Conservation (phyloP, 1,140 invertebrate species). For the Hylaeus anthracinus region DNA sequence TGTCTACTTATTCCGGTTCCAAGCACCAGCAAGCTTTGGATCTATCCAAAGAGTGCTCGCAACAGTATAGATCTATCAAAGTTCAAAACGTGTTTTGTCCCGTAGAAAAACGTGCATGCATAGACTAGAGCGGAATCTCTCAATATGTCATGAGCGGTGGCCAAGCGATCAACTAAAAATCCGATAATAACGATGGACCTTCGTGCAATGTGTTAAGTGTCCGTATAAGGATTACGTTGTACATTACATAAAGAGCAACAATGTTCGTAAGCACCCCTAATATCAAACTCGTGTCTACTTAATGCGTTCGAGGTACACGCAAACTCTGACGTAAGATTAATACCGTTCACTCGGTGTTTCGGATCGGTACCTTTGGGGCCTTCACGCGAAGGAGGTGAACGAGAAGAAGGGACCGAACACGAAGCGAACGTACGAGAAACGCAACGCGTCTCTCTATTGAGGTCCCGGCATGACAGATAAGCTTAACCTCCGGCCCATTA, state of each 20-base stretch:
- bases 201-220: not conserved
- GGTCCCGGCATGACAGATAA: conserved; percentile 73
- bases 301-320: conserved; percentile 51
- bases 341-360: conserved; percentile 57
- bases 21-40: too few relatives aligned
- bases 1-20: too few relatives aligned
- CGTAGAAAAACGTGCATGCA: too few relatives aligned
- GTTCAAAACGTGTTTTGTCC: too few relatives aligned
- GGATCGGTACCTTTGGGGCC: conserved; percentile 44
- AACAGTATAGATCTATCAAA: too few relatives aligned
- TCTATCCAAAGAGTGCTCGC: too few relatives aligned
- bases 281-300: conserved; percentile 52
- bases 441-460: conserved; percentile 71
- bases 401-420: conserved; percentile 55
- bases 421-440: conserved; percentile 52
- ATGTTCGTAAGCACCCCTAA: conserved; percentile 36
- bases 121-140: too few relatives aligned
- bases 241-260: not conserved
- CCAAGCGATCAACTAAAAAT: too few relatives aligned
- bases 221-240: too few relatives aligned
- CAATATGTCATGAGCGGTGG: too few relatives aligned
- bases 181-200: too few relatives aligned
- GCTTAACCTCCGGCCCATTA: conserved; percentile 75
- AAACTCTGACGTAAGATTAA: conserved; percentile 54
- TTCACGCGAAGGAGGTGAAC: conserved; percentile 37